Percentiles rank a stretch among this genome's conserved stretches.
phyloP scores from a whole-genome alignment of 1,140 invertebrate genomes.

The Drosophila ohnishii region DNA sequence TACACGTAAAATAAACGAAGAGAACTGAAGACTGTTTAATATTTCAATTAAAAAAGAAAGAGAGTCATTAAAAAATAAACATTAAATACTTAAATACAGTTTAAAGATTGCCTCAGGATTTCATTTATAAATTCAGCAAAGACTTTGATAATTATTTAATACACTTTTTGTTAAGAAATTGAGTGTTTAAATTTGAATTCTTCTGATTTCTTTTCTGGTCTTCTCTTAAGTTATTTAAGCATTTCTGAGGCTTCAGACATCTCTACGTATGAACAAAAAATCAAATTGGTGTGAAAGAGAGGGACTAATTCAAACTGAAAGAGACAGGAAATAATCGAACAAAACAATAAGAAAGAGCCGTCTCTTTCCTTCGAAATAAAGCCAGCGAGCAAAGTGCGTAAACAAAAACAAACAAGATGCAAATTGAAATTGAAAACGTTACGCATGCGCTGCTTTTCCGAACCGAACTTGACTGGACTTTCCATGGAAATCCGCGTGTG shows the following conservation, averaged over 20 bases:
- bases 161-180: no score
- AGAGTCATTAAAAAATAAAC: neutral
- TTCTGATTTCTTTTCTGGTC: constrained; percentile 7
- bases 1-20: neutral
- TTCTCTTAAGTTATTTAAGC: neutral
- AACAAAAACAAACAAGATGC: constrained; percentile 35
- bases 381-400: constrained; percentile 28
- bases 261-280: neutral
- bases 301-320: neutral
- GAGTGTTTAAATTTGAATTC: neutral
- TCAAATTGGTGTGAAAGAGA: neutral
- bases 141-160: neutral
- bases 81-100: neutral
- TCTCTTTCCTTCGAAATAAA: neutral
- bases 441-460: constrained; percentile 70
- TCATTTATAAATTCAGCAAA: neutral
- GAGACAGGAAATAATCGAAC: constrained; percentile 5
- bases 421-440: constrained; percentile 80
- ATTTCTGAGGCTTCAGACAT: constrained; percentile 23
- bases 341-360: constrained; percentile 1
- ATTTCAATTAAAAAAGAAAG: neutral
- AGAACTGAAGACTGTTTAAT: neutral
- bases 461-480: constrained; percentile 29
- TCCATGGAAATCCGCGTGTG: constrained; percentile 23
- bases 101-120: no score